phyloP scores from a whole-genome alignment of 1,140 invertebrate species.

The Parasteatoda tepidariorum region DNA sequence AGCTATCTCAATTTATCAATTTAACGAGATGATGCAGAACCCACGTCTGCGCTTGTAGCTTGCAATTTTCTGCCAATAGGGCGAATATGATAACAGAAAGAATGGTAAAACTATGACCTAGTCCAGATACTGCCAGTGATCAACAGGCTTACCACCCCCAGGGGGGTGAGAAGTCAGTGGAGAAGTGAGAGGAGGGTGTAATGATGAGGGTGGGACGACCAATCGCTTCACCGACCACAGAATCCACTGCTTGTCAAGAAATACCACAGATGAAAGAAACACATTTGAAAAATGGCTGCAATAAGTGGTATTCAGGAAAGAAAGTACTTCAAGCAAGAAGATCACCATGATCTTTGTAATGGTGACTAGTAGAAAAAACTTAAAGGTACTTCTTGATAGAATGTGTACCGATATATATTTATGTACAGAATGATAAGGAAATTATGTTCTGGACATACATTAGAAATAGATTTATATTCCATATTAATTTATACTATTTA shows the following conservation, averaged over 20 bases:
- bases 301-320: slow-evolving; percentile 34
- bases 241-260: slow-evolving; percentile 51
- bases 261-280: slow-evolving; percentile 42
- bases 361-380: not conserved
- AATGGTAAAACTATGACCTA: not conserved
- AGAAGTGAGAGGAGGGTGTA: not conserved
- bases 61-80: not conserved
- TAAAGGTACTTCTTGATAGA: not conserved
- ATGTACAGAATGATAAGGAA: too few species aligned
- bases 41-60: too few species aligned
- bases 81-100: not conserved
- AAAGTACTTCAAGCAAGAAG: slow-evolving; percentile 15
- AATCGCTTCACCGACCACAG: slow-evolving; percentile 28
- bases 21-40: too few species aligned
- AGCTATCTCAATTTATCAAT: too few species aligned
- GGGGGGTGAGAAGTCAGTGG: not conserved
- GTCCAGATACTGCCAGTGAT: slow-evolving; percentile 13
- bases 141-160: slow-evolving; percentile 14
- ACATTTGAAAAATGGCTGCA: slow-evolving; percentile 39
- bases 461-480: too few species aligned
- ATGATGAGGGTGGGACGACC: slow-evolving; percentile 23
- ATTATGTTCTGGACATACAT: too few species aligned
- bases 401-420: too few species aligned
- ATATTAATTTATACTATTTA: too few species aligned
- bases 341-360: not conserved